Conservation (phyloP, 2,113 vertebrate species). For the Lasiurus borealis region DNA sequence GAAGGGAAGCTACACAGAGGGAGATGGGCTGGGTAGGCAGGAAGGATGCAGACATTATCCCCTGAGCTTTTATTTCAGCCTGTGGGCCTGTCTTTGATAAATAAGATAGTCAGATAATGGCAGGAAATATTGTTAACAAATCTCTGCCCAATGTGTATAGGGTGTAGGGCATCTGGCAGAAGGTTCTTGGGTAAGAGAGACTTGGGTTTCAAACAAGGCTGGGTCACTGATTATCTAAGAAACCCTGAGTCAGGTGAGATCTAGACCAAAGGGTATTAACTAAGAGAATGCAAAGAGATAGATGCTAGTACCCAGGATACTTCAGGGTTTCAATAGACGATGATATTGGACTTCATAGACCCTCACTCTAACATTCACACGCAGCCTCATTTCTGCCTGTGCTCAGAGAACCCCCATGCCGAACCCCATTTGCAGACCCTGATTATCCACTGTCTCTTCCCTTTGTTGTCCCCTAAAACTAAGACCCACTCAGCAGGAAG, state of each 20-base stretch:
- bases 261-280: background rate
- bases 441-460: background rate
- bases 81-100: background rate
- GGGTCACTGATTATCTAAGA: background rate
- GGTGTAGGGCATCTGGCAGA: background rate
- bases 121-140: background rate
- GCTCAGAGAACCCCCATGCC: background rate
- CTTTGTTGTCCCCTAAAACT: background rate
- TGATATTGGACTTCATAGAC: background rate
- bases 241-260: background rate
- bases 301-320: accelerated
- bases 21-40: background rate
- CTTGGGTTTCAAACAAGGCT: background rate
- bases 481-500: slow-evolving; percentile 71
- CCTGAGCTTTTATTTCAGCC: background rate
- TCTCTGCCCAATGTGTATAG: accelerated
- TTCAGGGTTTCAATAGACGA: background rate
- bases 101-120: background rate
- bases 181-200: background rate
- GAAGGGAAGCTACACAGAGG: background rate
- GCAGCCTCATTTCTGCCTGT: background rate
- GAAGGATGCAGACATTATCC: background rate
- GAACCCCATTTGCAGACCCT: background rate
- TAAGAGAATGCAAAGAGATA: background rate
- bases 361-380: background rate